phyloP scores from a whole-genome alignment of 2,888 invertebrate genomes.

The Sipha maydis region DNA sequence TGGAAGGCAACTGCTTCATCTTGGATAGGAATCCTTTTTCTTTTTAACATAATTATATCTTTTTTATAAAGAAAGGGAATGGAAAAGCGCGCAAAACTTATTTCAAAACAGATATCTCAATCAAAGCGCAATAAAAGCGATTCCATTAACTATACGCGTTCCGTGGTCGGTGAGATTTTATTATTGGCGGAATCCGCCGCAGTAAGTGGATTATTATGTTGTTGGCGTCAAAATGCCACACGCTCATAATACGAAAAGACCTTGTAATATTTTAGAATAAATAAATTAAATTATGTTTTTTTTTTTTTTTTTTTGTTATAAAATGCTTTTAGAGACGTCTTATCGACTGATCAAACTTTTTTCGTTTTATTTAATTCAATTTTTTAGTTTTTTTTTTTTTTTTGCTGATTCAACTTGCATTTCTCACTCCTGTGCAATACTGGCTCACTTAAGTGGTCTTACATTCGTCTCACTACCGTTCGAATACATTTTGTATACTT shows the following conservation, averaged over 20 bases:
- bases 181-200: conserved; percentile 36
- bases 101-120: conserved; percentile 45
- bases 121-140: conserved; percentile 42
- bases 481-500: conserved; percentile 14
- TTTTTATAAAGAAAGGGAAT: conserved; percentile 17
- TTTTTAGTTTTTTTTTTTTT: neutral
- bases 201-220: conserved; percentile 60
- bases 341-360: conserved; percentile 51
- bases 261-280: conserved; percentile 57
- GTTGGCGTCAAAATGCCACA: conserved; percentile 57
- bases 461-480: conserved; percentile 1
- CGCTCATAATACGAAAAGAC: conserved; percentile 50
- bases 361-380: conserved; percentile 43
- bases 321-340: conserved; percentile 51
- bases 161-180: conserved; percentile 27
- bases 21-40: conserved; percentile 25
- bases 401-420: conserved; percentile 27
- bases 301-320: conserved; percentile 23
- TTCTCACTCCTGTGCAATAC: neutral
- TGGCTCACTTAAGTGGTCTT: conserved; percentile 26
- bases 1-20: conserved; percentile 9
- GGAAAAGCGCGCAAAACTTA: neutral
- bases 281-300: conserved; percentile 51
- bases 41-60: conserved; percentile 46
- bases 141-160: conserved; percentile 6